Percentiles rank a stretch among this genome's conserved stretches.
Evolutionary conservation across 2,888 invertebrate genomes (phyloP).

Genomic region (Agrochola litura): DNA sequence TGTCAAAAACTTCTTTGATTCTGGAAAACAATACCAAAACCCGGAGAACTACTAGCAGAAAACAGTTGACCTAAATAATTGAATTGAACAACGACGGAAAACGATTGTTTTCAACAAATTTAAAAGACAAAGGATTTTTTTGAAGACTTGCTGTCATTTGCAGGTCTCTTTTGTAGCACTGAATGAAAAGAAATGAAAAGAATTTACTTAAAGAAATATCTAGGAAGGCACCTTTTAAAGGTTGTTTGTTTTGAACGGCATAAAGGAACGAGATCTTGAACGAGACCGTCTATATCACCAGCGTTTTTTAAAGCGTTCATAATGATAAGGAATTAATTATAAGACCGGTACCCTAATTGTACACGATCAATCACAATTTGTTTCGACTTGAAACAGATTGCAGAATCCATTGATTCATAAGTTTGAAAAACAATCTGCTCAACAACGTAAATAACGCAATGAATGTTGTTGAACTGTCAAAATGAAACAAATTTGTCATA

Average conservation of each 20-base stretch:
- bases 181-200: slow-evolving; percentile 50
- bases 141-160: slow-evolving; percentile 55
- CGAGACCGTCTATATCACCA: no score
- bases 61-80: slow-evolving; percentile 25
- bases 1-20: not conserved
- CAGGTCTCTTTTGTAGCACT: slow-evolving; percentile 53
- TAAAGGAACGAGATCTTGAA: slow-evolving; percentile 14
- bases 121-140: slow-evolving; percentile 57
- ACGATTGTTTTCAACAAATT: slow-evolving; percentile 52
- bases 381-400: no score
- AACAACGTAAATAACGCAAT: no score
- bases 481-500: no score
- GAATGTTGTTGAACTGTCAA: no score
- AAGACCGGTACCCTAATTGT: no score
- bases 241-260: slow-evolving; percentile 39
- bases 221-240: slow-evolving; percentile 11
- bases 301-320: not conserved
- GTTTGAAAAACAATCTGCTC: no score
- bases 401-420: no score
- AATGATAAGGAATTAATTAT: no score
- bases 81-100: slow-evolving; percentile 41
- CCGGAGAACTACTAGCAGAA: not conserved
- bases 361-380: no score
- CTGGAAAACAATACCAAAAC: not conserved
- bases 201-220: slow-evolving; percentile 42